Evolutionary conservation across 1,140 invertebrate genomes (phyloP).

Genomic region (Ips typographus): DNA sequence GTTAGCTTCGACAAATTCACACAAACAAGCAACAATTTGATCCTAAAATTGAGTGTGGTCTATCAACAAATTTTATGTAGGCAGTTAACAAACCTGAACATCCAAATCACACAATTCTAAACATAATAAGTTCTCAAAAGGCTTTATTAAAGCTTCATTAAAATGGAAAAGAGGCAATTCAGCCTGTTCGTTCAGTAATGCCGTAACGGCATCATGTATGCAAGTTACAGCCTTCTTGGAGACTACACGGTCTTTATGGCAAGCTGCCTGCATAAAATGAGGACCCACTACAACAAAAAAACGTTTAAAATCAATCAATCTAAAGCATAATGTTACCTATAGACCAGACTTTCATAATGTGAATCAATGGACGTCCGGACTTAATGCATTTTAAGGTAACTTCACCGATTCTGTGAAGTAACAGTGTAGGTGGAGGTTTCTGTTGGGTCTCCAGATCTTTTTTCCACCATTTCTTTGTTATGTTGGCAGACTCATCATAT

Average conservation of each 20-base stretch:
- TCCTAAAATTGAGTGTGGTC: slow-evolving; percentile 56
- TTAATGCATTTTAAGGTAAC: slow-evolving; percentile 84
- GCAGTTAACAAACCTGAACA: slow-evolving; percentile 62
- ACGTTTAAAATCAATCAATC: not conserved
- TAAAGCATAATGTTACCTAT: slow-evolving; percentile 51
- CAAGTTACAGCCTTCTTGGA: slow-evolving; percentile 92
- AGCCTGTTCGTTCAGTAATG: slow-evolving; percentile 82
- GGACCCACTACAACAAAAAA: slow-evolving; percentile 63
- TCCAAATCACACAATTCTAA: slow-evolving; percentile 89
- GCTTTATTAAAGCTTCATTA: slow-evolving; percentile 92
- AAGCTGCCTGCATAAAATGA: slow-evolving; percentile 92
- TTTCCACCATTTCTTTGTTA: slow-evolving; percentile 59
- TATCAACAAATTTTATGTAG: not conserved
- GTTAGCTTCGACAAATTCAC: slow-evolving; percentile 93
- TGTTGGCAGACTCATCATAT: slow-evolving; percentile 47
- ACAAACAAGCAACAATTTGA: slow-evolving; percentile 92
- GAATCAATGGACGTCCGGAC: slow-evolving; percentile 83
- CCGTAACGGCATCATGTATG: slow-evolving; percentile 88
- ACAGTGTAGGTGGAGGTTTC: slow-evolving; percentile 56
- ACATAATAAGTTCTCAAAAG: slow-evolving; percentile 92
- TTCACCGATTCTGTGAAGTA: slow-evolving; percentile 81
- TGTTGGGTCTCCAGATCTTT: slow-evolving; percentile 53
- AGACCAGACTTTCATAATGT: slow-evolving; percentile 88
- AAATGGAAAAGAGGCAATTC: slow-evolving; percentile 93
- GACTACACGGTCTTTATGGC: slow-evolving; percentile 84